Conservation (phyloP, 2,888 invertebrate genomes). For the Aquatica leii region DNA sequence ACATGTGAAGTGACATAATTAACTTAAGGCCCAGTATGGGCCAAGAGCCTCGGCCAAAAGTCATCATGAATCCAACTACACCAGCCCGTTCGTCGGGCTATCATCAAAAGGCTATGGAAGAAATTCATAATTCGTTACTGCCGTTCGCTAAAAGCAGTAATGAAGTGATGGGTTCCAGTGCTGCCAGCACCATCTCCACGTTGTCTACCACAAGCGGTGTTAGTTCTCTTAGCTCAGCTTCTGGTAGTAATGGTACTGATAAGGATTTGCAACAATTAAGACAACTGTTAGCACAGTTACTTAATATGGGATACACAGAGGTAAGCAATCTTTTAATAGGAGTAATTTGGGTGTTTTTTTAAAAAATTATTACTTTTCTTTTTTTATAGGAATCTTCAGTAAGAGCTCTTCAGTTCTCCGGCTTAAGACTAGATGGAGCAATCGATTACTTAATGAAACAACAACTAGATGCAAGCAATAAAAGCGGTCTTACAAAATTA, state of each 20-base stretch:
- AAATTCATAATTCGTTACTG: slow-evolving; percentile 82
- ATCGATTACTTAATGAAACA: slow-evolving; percentile 74
- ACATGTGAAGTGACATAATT: slow-evolving; percentile 29
- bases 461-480: slow-evolving; percentile 66
- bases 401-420: slow-evolving; percentile 73
- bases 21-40: slow-evolving; percentile 61
- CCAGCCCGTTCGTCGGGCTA: slow-evolving; percentile 72
- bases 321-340: slow-evolving; percentile 60
- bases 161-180: slow-evolving; percentile 74
- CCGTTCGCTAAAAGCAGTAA: slow-evolving; percentile 78
- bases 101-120: slow-evolving; percentile 86
- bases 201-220: slow-evolving; percentile 70
- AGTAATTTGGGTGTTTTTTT: neutral
- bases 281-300: slow-evolving; percentile 71
- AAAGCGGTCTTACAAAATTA: slow-evolving; percentile 68
- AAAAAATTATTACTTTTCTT: no score
- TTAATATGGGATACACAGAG: slow-evolving; percentile 79
- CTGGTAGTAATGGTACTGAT: slow-evolving; percentile 61
- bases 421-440: slow-evolving; percentile 75
- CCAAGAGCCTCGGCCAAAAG: slow-evolving; percentile 60
- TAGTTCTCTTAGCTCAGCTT: slow-evolving; percentile 67
- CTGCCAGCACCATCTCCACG: slow-evolving; percentile 77
- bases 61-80: slow-evolving; percentile 72
- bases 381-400: slow-evolving; percentile 70
- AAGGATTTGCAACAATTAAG: slow-evolving; percentile 72